Percentiles rank a stretch among this genome's conserved stretches.
Conservation (phyloP, 2,888 invertebrate genomes). For the Tetheella fluctuosa region DNA sequence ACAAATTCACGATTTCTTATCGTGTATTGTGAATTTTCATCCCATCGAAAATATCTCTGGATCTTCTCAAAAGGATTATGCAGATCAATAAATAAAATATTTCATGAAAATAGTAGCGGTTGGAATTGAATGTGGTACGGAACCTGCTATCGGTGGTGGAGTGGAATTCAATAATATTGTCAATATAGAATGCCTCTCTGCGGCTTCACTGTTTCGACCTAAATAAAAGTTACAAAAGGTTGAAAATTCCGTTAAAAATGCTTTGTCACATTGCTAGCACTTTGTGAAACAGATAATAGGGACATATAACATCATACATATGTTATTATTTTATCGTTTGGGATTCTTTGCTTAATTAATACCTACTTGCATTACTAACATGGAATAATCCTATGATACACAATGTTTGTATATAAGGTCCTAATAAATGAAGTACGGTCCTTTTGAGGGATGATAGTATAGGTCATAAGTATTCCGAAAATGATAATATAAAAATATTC, state of each 20-base stretch:
- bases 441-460: too few relatives aligned
- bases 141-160: slow-evolving; percentile 46
- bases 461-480: too few relatives aligned
- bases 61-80: slow-evolving; percentile 51
- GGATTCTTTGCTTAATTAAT: background rate
- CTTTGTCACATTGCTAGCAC: slow-evolving; percentile 31
- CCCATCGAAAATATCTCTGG: slow-evolving; percentile 34
- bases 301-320: slow-evolving; percentile 13
- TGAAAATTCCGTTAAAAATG: slow-evolving; percentile 36
- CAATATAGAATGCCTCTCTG: slow-evolving; percentile 50
- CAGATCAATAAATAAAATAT: slow-evolving; percentile 63
- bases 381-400: too few relatives aligned
- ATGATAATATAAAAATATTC: too few relatives aligned
- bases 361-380: too few relatives aligned
- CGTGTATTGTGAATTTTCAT: slow-evolving; percentile 21
- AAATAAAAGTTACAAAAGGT: slow-evolving; percentile 37
- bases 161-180: slow-evolving; percentile 64
- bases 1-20: slow-evolving; percentile 3
- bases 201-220: slow-evolving; percentile 29
- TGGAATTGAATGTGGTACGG: slow-evolving; percentile 50
- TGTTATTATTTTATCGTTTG: slow-evolving; percentile 3
- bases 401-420: too few relatives aligned
- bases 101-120: slow-evolving; percentile 44
- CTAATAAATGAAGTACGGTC: too few relatives aligned
- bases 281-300: slow-evolving; percentile 17